These are phyloP conservation scores for Lasioglossum vierecki DNA, from an alignment of 2,888 invertebrate species.

Conservation along the genomic window DNA sequence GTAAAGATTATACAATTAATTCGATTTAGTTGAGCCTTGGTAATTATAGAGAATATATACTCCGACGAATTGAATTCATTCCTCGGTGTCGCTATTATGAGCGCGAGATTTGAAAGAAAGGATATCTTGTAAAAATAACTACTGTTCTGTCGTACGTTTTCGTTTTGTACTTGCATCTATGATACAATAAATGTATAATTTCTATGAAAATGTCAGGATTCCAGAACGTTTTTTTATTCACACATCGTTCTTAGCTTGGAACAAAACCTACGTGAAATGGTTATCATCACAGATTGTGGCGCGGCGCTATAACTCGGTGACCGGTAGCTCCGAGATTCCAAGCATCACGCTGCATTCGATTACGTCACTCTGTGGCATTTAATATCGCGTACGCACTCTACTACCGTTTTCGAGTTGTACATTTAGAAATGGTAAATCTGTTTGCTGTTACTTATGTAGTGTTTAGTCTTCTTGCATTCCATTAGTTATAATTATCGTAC, in stretches of 20 bases:
- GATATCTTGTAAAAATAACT: not conserved
- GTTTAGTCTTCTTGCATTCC: not conserved
- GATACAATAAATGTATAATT: too few relatives aligned
- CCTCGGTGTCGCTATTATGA: not conserved
- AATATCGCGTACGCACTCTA: not conserved
- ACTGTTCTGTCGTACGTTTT: not conserved
- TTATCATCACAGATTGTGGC: too few relatives aligned
- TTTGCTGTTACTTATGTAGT: not conserved
- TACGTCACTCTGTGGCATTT: constrained; percentile 16
- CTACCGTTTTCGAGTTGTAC: not conserved
- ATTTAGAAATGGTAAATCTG: constrained; percentile 2
- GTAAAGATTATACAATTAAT: not conserved
- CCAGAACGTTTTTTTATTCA: too few relatives aligned
- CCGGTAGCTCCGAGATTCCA: too few relatives aligned
- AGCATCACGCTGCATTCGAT: not conserved
- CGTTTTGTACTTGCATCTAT: too few relatives aligned
- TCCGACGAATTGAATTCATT: constrained; percentile 6
- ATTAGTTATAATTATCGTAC: not conserved
- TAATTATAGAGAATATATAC: not conserved
- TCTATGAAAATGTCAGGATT: too few relatives aligned
- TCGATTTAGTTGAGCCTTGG: not conserved
- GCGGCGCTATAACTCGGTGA: too few relatives aligned
- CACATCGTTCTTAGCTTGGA: too few relatives aligned
- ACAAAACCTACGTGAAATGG: too few relatives aligned
- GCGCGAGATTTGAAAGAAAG: not conserved